phyloP scores from a whole-genome alignment of 2,113 vertebrate genomes.

The Neodon shergylaensis region DNA sequence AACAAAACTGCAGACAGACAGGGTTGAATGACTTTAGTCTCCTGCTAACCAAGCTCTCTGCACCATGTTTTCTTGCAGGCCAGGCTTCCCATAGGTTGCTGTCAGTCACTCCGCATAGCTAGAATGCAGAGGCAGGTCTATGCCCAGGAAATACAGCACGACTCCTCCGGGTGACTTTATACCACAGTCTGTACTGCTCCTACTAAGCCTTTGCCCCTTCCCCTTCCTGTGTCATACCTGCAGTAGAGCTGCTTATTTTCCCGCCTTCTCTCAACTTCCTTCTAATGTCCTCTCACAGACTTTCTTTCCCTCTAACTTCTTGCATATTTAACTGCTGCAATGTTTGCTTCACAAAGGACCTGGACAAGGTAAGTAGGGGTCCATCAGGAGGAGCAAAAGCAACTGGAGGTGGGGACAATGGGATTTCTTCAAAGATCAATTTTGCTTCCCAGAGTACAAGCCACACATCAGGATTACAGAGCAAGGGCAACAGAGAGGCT shows the following conservation, averaged over 20 bases:
- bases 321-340: background rate
- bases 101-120: background rate
- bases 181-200: background rate
- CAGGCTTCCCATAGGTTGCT: too few relatives aligned
- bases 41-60: background rate
- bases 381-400: background rate
- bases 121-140: background rate
- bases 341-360: background rate
- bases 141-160: background rate
- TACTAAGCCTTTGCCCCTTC: background rate
- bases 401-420: background rate
- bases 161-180: background rate
- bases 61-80: background rate
- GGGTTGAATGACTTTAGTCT: background rate
- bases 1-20: background rate
- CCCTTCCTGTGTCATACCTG: background rate
- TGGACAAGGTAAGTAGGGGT: background rate
- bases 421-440: background rate
- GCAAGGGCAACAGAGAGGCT: background rate
- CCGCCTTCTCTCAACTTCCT: background rate
- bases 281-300: background rate
- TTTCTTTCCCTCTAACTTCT: background rate
- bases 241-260: background rate
- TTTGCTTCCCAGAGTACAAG: background rate
- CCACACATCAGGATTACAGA: background rate